Evolutionary conservation across 2,797 vertebrate species (phyloP).

Genomic region (Fringilla coelebs): DNA sequence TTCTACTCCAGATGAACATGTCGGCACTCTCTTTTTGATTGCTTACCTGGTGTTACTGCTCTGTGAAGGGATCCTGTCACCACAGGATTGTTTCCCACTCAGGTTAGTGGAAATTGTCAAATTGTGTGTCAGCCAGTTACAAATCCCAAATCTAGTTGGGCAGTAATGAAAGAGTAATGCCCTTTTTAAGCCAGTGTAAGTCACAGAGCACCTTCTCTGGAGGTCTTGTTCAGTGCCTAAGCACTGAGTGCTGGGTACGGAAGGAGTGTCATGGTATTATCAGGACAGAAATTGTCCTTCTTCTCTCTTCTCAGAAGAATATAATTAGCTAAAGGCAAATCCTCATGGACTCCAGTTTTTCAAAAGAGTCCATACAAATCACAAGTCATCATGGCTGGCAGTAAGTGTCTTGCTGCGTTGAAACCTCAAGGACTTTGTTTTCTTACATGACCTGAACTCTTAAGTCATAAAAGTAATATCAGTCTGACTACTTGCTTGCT

Average conservation of each 20-base stretch:
- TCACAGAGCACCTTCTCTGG: neutral
- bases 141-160: neutral
- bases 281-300: neutral
- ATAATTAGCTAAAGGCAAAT: neutral
- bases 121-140: neutral
- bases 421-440: neutral
- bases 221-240: neutral
- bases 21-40: neutral
- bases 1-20: neutral
- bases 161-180: neutral
- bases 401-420: neutral
- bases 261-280: neutral
- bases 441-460: neutral
- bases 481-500: neutral
- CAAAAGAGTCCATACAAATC: neutral
- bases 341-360: neutral
- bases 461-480: neutral
- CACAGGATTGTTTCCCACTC: neutral
- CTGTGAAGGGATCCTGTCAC: accelerated
- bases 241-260: neutral
- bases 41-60: neutral
- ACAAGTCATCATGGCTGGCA: neutral
- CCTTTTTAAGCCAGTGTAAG: neutral
- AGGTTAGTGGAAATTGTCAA: neutral
- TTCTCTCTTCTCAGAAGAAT: neutral